phyloP scores from a whole-genome alignment of 2,113 vertebrate species.

The Dinomys branickii region DNA sequence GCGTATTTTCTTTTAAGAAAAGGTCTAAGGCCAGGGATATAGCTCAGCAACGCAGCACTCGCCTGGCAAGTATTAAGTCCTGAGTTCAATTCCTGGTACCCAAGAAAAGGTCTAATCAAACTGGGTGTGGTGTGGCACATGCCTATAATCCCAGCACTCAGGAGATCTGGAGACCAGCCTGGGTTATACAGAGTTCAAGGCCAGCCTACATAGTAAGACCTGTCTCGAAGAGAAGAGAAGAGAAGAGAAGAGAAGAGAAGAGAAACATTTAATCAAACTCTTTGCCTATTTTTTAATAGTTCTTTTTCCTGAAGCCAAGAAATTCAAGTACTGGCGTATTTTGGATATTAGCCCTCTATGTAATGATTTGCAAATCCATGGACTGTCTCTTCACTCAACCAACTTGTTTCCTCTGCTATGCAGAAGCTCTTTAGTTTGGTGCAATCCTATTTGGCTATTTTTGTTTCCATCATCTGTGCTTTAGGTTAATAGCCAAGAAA shows the following conservation, averaged over 20 bases:
- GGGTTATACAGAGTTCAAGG: background rate
- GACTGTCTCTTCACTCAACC: background rate
- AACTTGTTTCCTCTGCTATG: background rate
- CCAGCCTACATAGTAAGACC: background rate
- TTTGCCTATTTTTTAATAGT: background rate
- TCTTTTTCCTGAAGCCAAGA: background rate
- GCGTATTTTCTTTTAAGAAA: background rate
- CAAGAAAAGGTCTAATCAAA: background rate
- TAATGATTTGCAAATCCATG: background rate
- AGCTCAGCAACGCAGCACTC: too few species aligned
- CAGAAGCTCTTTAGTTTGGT: background rate
- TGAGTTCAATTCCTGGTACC: too few species aligned
- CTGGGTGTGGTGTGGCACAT: background rate
- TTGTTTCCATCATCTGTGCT: background rate
- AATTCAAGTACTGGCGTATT: background rate
- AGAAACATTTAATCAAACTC: background rate
- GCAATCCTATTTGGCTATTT: background rate
- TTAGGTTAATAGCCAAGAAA: background rate
- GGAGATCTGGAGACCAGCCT: background rate
- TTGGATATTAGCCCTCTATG: background rate
- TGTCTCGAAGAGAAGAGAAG: background rate
- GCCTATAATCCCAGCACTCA: background rate
- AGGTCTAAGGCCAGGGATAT: background rate
- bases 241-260: background rate
- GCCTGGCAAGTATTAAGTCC: too few species aligned